These are phyloP conservation scores for Fregetta grallaria DNA, from an alignment of 2,113 vertebrate species.

Conservation along the genomic window DNA sequence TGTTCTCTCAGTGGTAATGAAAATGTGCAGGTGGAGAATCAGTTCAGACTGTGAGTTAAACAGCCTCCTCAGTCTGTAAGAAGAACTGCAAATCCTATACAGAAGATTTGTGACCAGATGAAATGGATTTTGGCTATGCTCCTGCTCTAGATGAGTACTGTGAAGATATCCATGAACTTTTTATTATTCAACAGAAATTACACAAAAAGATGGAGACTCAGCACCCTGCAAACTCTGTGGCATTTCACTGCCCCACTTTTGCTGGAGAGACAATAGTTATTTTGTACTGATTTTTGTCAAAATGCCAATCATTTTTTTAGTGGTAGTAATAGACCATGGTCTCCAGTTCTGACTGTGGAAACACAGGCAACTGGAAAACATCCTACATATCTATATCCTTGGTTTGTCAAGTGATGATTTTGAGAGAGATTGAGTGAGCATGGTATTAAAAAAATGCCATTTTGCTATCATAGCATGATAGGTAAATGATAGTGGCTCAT, in stretches of 20 bases:
- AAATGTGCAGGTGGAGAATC: not conserved
- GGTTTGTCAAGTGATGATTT: not conserved
- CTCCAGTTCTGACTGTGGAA: not conserved
- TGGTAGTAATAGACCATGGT: not conserved
- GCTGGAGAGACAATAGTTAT: not conserved
- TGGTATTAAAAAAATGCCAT: not conserved
- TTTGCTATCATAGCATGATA: not conserved
- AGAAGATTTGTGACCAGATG: slow-evolving; percentile 8
- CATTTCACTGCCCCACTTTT: not conserved
- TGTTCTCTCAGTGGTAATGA: not conserved
- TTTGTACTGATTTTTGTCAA: not conserved
- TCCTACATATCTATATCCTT: not conserved
- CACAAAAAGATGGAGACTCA: not conserved
- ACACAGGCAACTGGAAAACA: not conserved
- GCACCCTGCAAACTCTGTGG: not conserved
- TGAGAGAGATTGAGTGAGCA: not conserved
- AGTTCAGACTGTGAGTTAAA: not conserved
- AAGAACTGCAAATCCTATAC: slow-evolving; percentile 29
- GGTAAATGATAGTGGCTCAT: not conserved
- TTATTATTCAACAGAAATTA: slow-evolving; percentile 14
- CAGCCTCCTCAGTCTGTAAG: not conserved
- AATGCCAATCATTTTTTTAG: not conserved
- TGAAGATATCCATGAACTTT: slow-evolving; percentile 5
- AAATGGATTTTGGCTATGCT: slow-evolving; percentile 25
- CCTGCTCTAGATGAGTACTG: not conserved